Conservation (phyloP, 1,140 invertebrate genomes). For the Tachypleus tridentatus region DNA sequence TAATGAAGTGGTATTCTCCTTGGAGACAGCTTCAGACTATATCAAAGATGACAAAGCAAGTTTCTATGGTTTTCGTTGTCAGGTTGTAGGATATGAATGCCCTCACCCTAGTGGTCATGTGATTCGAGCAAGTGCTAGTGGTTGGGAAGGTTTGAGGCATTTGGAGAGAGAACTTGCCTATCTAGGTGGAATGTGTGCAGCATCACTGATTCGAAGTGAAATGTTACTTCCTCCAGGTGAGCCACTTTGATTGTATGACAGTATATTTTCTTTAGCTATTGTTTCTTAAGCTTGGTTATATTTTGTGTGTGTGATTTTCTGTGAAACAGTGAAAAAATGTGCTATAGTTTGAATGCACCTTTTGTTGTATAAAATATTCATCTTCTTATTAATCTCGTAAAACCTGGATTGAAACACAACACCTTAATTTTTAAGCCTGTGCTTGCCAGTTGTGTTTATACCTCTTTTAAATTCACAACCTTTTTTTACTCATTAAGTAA, state of each 20-base stretch:
- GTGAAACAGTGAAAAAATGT: too few relatives aligned
- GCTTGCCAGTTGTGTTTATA: too few relatives aligned
- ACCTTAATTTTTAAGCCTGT: too few relatives aligned
- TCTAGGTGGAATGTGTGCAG: slow-evolving; percentile 78
- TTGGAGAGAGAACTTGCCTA: slow-evolving; percentile 84
- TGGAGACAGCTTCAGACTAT: slow-evolving; percentile 92
- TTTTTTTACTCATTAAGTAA: too few relatives aligned
- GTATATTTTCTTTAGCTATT: too few relatives aligned
- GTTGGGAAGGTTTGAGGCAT: slow-evolving; percentile 48
- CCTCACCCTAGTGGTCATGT: slow-evolving; percentile 10
- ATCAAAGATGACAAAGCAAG: slow-evolving; percentile 74
- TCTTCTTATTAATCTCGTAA: too few relatives aligned
- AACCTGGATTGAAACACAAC: too few relatives aligned
- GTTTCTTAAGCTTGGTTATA: too few relatives aligned
- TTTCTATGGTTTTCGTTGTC: slow-evolving; percentile 74
- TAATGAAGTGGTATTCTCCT: slow-evolving; percentile 83
- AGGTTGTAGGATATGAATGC: slow-evolving; percentile 85
- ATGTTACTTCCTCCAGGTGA: slow-evolving; percentile 54
- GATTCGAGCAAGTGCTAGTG: slow-evolving; percentile 12
- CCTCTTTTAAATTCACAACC: too few relatives aligned
- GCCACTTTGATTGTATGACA: slow-evolving; percentile 30
- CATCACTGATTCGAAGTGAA: slow-evolving; percentile 75
- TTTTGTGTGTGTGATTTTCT: too few relatives aligned
- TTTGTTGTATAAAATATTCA: too few relatives aligned
- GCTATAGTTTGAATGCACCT: too few relatives aligned